phyloP scores from a whole-genome alignment of 2,888 invertebrate genomes.

The Hypsopygia costalis region DNA sequence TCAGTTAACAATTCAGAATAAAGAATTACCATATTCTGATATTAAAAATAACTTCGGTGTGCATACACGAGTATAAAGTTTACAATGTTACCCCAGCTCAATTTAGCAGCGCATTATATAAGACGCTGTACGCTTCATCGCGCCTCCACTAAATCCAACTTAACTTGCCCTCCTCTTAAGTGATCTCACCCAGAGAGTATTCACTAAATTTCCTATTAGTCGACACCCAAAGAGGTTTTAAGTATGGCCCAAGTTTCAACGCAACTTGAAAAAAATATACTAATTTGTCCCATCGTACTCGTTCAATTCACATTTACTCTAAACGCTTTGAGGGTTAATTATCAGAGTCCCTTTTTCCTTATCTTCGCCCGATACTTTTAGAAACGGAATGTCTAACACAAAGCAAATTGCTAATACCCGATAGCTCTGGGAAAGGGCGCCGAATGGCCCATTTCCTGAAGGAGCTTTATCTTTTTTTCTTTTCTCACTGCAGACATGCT shows the following conservation, averaged over 20 bases:
- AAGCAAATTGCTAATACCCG: conserved; percentile 70
- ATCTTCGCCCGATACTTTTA: conserved; percentile 51
- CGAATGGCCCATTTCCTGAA: conserved; percentile 64
- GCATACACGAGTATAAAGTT: too few relatives aligned
- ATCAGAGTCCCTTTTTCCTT: conserved; percentile 50
- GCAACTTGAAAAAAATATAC: conserved; percentile 31
- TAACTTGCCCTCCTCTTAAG: too few relatives aligned
- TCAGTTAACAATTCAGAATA: too few relatives aligned
- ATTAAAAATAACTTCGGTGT: too few relatives aligned
- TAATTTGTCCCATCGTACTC: conserved; percentile 43
- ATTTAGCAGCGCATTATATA: too few relatives aligned
- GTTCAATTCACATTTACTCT: conserved; percentile 48
- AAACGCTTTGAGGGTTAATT: conserved; percentile 56
- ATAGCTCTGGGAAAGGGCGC: conserved; percentile 59
- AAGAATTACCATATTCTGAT: too few relatives aligned
- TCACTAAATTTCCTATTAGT: conserved; percentile 11
- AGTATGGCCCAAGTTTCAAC: conserved; percentile 23
- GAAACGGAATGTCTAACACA: conserved; percentile 52
- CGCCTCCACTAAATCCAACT: neutral
- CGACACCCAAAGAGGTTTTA: conserved; percentile 19
- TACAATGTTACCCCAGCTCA: too few relatives aligned
- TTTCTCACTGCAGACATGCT: conserved; percentile 29
- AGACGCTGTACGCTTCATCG: too few relatives aligned
- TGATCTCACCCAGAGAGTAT: neutral
- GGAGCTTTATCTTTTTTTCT: conserved; percentile 61